phyloP scores from a whole-genome alignment of 2,888 invertebrate species.

The Aleiodes leptofemur region DNA sequence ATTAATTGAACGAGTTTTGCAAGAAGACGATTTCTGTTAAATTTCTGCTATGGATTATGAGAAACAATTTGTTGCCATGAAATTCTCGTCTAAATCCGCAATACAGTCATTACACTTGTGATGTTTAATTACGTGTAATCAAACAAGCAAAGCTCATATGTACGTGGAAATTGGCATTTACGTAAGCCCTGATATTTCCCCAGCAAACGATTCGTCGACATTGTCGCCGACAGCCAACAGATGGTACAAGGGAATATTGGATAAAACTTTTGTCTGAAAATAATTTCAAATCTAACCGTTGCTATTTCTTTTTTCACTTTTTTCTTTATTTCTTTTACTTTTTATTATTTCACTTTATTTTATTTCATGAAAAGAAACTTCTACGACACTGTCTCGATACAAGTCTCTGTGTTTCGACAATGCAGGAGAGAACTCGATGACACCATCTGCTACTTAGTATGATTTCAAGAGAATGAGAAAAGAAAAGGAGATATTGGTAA shows the following conservation, averaged over 20 bases:
- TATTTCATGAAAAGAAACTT: conserved; percentile 23
- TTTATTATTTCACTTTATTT: not conserved
- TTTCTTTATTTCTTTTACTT: not conserved
- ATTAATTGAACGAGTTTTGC: too few relatives aligned
- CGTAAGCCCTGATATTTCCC: conserved; percentile 17
- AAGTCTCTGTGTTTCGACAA: not conserved
- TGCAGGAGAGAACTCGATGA: conserved; percentile 23
- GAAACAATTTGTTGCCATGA: not conserved
- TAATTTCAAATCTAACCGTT: conserved; percentile 36
- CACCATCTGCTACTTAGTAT: conserved; percentile 30
- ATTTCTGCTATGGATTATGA: not conserved
- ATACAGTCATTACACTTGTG: conserved; percentile 21
- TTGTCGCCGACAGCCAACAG: conserved; percentile 30
- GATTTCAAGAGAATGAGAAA: conserved; percentile 4
- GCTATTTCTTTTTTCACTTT: not conserved
- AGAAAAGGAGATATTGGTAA: not conserved
- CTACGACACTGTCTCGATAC: conserved; percentile 20
- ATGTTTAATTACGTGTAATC: conserved; percentile 20
- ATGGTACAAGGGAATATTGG: conserved; percentile 38
- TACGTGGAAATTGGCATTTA: conserved; percentile 27
- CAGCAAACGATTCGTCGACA: conserved; percentile 29
- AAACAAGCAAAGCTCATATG: conserved; percentile 7
- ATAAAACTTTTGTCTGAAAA: conserved; percentile 41
- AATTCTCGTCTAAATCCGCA: not conserved
- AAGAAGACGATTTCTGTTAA: not conserved